These are phyloP conservation scores for Ceryle rudis DNA, from an alignment of 2,797 vertebrate genomes.

Conservation along the genomic window DNA sequence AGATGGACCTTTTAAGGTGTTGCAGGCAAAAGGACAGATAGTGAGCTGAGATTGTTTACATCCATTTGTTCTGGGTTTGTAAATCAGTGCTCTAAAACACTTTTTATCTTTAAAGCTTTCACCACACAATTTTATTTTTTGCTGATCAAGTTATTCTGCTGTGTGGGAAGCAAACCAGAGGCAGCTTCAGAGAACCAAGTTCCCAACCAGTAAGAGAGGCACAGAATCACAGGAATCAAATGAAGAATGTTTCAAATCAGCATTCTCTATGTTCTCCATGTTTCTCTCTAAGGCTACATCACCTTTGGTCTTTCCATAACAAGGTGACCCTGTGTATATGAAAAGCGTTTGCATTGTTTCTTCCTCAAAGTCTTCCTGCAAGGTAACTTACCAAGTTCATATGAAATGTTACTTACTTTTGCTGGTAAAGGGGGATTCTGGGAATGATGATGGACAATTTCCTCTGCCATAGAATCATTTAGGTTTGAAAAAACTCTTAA, in stretches of 20 bases:
- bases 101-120: background rate
- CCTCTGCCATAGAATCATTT: background rate
- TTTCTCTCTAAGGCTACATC: background rate
- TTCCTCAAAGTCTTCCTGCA: background rate
- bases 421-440: background rate
- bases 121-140: background rate
- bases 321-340: background rate
- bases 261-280: background rate
- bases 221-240: background rate
- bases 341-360: background rate
- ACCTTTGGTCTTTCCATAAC: background rate
- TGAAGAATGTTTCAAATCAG: background rate
- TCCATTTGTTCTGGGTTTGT: background rate
- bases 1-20: background rate
- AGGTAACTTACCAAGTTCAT: background rate
- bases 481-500: background rate
- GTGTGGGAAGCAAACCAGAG: background rate
- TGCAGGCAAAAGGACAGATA: background rate
- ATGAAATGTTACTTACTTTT: background rate
- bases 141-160: background rate
- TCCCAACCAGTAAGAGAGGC: background rate
- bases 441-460: background rate
- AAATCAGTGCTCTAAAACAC: background rate
- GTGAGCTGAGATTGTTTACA: background rate
- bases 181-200: background rate